phyloP scores from a whole-genome alignment of 1,140 invertebrate genomes.

The Hetaerina americana region DNA sequence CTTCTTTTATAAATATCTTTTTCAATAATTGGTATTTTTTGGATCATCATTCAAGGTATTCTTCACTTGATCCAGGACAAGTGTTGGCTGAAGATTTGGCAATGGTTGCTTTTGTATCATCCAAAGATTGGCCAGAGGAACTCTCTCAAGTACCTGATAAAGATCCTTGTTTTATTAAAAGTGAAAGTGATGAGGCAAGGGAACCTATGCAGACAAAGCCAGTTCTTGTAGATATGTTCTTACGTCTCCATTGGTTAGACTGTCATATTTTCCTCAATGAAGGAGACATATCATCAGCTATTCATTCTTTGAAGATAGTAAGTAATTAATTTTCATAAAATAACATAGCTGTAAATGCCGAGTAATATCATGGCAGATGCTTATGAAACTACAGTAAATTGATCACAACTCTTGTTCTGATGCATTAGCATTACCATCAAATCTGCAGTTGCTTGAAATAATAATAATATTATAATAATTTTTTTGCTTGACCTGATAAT shows the following conservation, averaged over 20 bases:
- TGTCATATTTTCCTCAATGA: background rate
- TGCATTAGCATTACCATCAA: no score
- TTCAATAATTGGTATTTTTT: no score
- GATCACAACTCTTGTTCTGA: no score
- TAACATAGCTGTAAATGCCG: no score
- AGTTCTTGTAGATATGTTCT: background rate
- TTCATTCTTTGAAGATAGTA: background rate
- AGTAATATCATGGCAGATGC: no score
- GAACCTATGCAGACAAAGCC: background rate
- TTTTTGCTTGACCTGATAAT: no score
- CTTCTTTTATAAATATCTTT: no score
- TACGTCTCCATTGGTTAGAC: background rate
- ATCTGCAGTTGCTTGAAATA: no score
- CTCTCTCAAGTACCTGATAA: background rate
- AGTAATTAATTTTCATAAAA: no score
- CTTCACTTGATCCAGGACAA: background rate
- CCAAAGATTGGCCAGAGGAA: background rate
- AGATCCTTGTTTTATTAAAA: background rate
- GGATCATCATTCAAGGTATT: no score
- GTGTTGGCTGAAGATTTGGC: background rate
- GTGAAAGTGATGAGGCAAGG: background rate
- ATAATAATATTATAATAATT: no score
- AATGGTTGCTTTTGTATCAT: background rate
- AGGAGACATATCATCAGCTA: background rate
- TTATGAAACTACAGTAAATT: no score